A percentile compares a stretch with the other conserved stretches of the same genome.
Conservation (phyloP, 2,113 vertebrate species). For the Sphaerodactylus townsendi region DNA sequence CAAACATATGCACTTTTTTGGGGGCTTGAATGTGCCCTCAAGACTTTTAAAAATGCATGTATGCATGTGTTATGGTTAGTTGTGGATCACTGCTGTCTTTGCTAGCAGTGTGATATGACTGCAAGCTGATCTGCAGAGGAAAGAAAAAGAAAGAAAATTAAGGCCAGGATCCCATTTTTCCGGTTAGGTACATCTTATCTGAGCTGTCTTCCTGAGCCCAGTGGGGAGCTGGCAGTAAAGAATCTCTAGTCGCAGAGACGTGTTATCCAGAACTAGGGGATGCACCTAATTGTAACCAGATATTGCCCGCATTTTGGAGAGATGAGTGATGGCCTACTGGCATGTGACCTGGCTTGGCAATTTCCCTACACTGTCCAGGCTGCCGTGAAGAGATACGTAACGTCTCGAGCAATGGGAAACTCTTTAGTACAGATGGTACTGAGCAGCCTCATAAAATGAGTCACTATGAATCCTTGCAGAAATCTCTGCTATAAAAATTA, state of each 20-base stretch:
- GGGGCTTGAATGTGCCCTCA: conserved; percentile 17
- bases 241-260: conserved; percentile 77
- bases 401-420: conserved; percentile 81
- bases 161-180: conserved; percentile 54
- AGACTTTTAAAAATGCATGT: conserved; percentile 2
- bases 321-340: conserved; percentile 82
- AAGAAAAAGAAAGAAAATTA: conserved; percentile 45
- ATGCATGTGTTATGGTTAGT: background rate
- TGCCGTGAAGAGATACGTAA: conserved; percentile 80
- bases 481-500: conserved; percentile 79
- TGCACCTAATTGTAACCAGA: conserved; percentile 88
- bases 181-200: conserved; percentile 73
- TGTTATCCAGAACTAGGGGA: conserved; percentile 74
- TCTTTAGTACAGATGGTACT: conserved; percentile 77
- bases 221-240: conserved; percentile 84
- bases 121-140: conserved; percentile 42
- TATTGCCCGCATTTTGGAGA: conserved; percentile 66
- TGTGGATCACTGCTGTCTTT: conserved; percentile 61
- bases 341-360: conserved; percentile 80
- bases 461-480: conserved; percentile 79
- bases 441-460: conserved; percentile 81
- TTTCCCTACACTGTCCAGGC: conserved; percentile 70
- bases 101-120: conserved; percentile 57
- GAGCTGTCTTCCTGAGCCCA: conserved; percentile 76
- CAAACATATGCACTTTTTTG: background rate